phyloP scores from a whole-genome alignment of 2,888 invertebrate genomes.

The Tetanocera ferruginea region DNA sequence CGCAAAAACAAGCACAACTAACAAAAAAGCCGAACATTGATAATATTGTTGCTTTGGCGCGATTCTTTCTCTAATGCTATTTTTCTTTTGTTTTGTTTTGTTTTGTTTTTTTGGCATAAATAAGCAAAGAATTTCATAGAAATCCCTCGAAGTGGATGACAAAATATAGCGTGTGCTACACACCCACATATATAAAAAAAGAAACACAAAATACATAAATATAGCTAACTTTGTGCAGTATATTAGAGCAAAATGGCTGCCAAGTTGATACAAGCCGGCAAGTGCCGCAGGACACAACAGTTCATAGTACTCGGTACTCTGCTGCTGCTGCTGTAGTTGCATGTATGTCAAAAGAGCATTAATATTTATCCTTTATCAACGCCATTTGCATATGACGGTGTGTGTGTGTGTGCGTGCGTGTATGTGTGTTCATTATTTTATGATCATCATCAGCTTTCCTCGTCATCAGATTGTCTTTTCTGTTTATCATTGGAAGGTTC shows the following conservation, averaged over 20 bases:
- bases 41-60: background rate
- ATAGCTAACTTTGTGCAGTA: background rate
- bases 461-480: background rate
- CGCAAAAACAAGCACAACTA: background rate
- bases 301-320: background rate
- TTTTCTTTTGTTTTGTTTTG: background rate
- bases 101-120: slow-evolving; percentile 18
- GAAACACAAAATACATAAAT: background rate
- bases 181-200: background rate
- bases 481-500: background rate
- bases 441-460: background rate
- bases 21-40: background rate
- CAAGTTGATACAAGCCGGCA: background rate
- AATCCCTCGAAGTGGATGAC: background rate
- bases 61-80: background rate
- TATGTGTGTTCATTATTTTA: background rate
- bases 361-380: slow-evolving; percentile 26
- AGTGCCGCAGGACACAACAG: background rate
- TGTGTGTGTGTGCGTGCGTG: background rate
- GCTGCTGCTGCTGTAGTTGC: background rate
- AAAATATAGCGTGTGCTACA: background rate
- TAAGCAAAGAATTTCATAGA: background rate
- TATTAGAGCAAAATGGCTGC: slow-evolving; percentile 18
- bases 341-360: slow-evolving; percentile 2
- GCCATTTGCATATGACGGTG: background rate